Percentiles rank a stretch among this genome's conserved stretches.
Evolutionary conservation across 2,888 invertebrate genomes (phyloP).

Genomic region (Metacarcinus magister): DNA sequence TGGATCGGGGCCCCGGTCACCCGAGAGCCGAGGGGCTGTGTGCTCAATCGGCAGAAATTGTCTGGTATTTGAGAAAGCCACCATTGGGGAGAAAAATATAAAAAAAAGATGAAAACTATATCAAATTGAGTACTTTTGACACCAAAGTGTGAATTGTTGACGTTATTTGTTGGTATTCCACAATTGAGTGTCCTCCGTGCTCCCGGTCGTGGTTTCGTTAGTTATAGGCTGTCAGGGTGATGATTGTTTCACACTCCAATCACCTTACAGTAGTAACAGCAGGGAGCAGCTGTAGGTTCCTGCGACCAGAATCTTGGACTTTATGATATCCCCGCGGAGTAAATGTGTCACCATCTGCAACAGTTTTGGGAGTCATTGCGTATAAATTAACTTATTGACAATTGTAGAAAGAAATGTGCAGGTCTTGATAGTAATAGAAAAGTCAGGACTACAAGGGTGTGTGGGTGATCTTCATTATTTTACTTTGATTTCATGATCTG

Average conservation of each 20-base stretch:
- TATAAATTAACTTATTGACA: neutral
- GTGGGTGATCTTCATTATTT: neutral
- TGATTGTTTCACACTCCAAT: neutral
- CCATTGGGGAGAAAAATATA: neutral
- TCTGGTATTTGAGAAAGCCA: slow-evolving; percentile 36
- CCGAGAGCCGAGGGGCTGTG: slow-evolving; percentile 1
- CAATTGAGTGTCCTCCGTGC: neutral
- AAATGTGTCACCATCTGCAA: neutral
- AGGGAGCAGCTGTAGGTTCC: neutral
- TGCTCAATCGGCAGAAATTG: slow-evolving; percentile 44
- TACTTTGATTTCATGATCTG: neutral
- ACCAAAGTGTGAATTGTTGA: neutral
- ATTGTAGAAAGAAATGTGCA: neutral
- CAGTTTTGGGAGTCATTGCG: neutral
- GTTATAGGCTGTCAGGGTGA: neutral
- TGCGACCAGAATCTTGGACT: neutral
- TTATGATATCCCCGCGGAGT: neutral
- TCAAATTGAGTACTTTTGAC: neutral
- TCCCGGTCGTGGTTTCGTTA: neutral
- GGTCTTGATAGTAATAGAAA: neutral
- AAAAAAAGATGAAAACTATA: neutral
- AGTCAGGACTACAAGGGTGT: neutral
- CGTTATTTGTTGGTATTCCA: neutral
- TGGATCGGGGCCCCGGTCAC: neutral
- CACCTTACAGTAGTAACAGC: neutral